These are phyloP conservation scores for Ploceus nigricollis DNA, from an alignment of 2,113 vertebrate species.

Conservation along the genomic window DNA sequence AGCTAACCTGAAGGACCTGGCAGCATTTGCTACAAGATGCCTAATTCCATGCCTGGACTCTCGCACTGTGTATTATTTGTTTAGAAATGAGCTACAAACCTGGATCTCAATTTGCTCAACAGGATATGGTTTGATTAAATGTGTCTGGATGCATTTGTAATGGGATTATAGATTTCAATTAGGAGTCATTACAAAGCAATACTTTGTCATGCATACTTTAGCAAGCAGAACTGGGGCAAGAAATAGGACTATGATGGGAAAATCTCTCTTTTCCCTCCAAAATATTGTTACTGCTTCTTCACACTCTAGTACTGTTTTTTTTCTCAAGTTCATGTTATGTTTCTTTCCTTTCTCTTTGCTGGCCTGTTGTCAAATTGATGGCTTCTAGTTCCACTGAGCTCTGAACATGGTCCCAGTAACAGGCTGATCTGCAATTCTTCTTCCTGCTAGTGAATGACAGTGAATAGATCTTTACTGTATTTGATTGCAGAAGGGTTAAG, in stretches of 20 bases:
- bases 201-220: constrained; percentile 18
- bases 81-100: constrained; percentile 45
- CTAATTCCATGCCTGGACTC: background rate
- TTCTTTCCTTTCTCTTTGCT: background rate
- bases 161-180: constrained; percentile 59
- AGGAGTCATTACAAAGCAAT: constrained; percentile 3
- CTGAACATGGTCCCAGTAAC: background rate
- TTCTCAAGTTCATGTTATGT: background rate
- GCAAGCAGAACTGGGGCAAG: background rate
- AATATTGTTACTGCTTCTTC: background rate
- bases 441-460: background rate
- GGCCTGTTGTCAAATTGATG: background rate
- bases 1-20: constrained; percentile 19
- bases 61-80: constrained; percentile 7
- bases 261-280: background rate
- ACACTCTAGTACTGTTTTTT: background rate
- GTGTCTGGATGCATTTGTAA: constrained; percentile 39
- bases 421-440: background rate
- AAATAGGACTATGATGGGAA: background rate
- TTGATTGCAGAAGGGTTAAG: background rate
- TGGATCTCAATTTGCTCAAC: constrained; percentile 44
- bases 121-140: constrained; percentile 47
- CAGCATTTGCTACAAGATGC: background rate
- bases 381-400: background rate
- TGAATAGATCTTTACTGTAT: background rate